These are phyloP conservation scores for Camelus dromedarius DNA, from an alignment of 2,113 vertebrate genomes.

Conservation along the genomic window DNA sequence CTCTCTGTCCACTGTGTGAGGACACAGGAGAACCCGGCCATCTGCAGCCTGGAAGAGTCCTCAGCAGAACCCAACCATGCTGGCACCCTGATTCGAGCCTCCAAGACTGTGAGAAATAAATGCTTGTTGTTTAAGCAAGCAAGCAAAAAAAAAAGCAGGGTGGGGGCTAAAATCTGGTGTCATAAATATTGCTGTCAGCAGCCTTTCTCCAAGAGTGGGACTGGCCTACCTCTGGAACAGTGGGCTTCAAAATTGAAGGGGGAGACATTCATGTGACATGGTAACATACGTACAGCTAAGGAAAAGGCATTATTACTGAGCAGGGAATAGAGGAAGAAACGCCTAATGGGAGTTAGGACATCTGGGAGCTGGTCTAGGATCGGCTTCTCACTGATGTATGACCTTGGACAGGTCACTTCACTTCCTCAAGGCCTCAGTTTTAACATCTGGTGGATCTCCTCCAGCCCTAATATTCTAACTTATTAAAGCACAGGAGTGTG, in stretches of 20 bases:
- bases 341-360: neutral
- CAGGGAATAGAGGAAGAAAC: neutral
- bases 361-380: neutral
- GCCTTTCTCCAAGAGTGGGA: neutral
- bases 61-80: no score
- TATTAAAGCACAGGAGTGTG: neutral
- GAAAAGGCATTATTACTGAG: neutral
- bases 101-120: no score
- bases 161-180: neutral
- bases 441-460: neutral
- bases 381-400: neutral
- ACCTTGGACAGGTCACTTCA: slow-evolving; percentile 32
- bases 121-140: no score
- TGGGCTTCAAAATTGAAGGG: slow-evolving; percentile 25
- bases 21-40: no score
- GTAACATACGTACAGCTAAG: neutral
- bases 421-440: slow-evolving; percentile 25
- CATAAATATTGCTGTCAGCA: neutral
- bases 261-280: neutral
- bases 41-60: no score
- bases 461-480: neutral
- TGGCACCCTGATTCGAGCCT: no score
- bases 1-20: no score
- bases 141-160: no score
- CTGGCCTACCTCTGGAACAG: neutral